These are phyloP conservation scores for Phoenoteleia sp. DNA, from an alignment of 2,888 invertebrate species.

Conservation along the genomic window DNA sequence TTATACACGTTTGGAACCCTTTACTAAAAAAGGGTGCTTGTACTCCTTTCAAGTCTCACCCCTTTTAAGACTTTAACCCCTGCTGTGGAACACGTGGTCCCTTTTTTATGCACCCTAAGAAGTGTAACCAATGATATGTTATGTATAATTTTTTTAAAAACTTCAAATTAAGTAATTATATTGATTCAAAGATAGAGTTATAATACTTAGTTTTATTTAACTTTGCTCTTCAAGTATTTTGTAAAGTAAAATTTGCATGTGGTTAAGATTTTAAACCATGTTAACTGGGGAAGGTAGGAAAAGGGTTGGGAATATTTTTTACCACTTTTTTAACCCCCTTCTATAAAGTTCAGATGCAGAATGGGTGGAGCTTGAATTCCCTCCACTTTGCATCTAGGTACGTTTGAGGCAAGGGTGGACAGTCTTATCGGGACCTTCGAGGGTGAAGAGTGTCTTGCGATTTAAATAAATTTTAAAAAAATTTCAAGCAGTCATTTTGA, in stretches of 20 bases:
- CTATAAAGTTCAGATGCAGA: constrained; percentile 59
- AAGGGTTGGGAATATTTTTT: constrained; percentile 58
- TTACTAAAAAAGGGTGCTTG: constrained; percentile 54
- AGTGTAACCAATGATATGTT: constrained; percentile 29
- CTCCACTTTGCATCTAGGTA: constrained; percentile 82
- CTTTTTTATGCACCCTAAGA: constrained; percentile 60
- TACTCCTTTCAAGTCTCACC: constrained; percentile 53
- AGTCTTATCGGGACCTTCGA: constrained; percentile 74
- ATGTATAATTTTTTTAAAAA: constrained; percentile 25
- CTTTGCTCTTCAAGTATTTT: too few relatives aligned
- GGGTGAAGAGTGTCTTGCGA: constrained; percentile 71
- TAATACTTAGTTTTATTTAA: too few relatives aligned
- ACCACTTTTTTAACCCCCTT: constrained; percentile 65
- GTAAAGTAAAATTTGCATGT: background rate
- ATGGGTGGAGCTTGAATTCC: constrained; percentile 83
- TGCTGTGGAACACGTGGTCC: constrained; percentile 24
- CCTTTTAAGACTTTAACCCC: constrained; percentile 53
- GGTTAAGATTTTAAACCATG: background rate
- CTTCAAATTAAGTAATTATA: background rate
- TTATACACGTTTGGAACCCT: constrained; percentile 16
- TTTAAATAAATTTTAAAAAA: constrained; percentile 65
- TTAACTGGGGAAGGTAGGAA: background rate
- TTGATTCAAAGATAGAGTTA: too few relatives aligned
- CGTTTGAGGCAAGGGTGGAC: constrained; percentile 77
- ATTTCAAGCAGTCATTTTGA: background rate